Evolutionary conservation across 2,888 invertebrate species (phyloP), one percentile per base, ranked within the genome.

Genomic region (Lampropteryx suffumata): DNA sequence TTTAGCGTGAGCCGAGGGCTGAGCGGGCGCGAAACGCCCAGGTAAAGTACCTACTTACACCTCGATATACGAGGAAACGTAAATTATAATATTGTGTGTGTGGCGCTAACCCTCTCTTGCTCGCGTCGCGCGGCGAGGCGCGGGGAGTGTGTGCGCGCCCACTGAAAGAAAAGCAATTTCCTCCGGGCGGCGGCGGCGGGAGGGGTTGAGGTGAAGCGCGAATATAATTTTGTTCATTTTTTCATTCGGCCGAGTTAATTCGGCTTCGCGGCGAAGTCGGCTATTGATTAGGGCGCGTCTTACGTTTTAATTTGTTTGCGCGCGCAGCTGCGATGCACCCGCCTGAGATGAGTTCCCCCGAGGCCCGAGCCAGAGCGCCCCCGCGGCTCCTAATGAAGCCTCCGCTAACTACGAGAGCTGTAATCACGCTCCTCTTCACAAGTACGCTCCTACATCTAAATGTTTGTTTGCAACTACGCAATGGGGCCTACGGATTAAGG

Each of bases 191-290:
- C 73, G 72, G 78, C 39, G 48, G 62, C n/a, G 61, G 27, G 58
- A 69, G 79, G 84, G 82, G 73, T 73, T 76, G 82, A 80, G 84
- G 81, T 85, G 85, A 84, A 85, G 87, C 88, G 88, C 88, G 89
- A 89, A 90, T 90, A 90, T 90, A 89, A 90, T 90, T 90, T 89
- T 89, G 88, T 88, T 90, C 90, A 90, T 89, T 90, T 90, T 90
- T 89, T 89, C 84, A 89, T 90, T 88, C 86, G 88, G 87, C 78
- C 84, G 86, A 88, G 89, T 89, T 89, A 90, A 89, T 90, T 89
- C 89, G 82, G 84, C 87, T 88, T 78, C 84, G 85, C 84, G 84
- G 86, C 84, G 84, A 78, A 83, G 84, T 80, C 82, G 82, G 90
- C 89, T 90, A 90, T 90, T 90, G 90, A 90, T 90, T 90, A 90